phyloP scores from a whole-genome alignment of 2,888 invertebrate genomes.

The Palloptera scutellata region DNA sequence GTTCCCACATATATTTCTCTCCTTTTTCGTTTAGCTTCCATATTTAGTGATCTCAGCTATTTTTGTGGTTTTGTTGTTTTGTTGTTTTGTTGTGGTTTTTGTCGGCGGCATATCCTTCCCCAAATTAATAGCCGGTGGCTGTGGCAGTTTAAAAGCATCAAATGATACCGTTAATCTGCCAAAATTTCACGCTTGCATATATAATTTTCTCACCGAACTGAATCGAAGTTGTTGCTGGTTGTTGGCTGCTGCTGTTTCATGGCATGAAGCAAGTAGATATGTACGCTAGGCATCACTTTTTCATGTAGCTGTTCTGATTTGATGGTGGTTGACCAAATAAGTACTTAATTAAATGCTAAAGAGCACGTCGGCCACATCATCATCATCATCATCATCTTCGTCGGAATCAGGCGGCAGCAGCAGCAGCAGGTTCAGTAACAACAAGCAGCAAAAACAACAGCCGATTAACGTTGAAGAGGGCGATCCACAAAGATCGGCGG shows the following conservation, averaged over 20 bases:
- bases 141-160: neutral
- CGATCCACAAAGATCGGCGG: neutral
- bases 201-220: constrained; percentile 5
- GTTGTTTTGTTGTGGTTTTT: too few relatives aligned
- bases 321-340: constrained; percentile 4
- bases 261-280: too few relatives aligned
- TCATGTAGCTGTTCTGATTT: neutral
- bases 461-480: neutral
- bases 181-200: constrained; percentile 11
- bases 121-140: too few relatives aligned
- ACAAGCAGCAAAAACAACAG: neutral
- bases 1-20: too few relatives aligned
- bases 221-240: too few relatives aligned
- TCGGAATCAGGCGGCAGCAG: neutral
- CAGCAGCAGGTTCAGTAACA: neutral
- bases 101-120: too few relatives aligned
- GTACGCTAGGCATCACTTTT: neutral
- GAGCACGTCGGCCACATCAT: constrained; percentile 18
- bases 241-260: neutral
- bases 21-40: too few relatives aligned
- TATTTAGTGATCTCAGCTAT: too few relatives aligned
- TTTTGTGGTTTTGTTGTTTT: too few relatives aligned
- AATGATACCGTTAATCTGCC: constrained; percentile 26
- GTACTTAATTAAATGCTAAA: constrained; percentile 34
- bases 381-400: too few relatives aligned